Conservation (phyloP, 2,888 invertebrate species). For the Drosophila anomelani region DNA sequence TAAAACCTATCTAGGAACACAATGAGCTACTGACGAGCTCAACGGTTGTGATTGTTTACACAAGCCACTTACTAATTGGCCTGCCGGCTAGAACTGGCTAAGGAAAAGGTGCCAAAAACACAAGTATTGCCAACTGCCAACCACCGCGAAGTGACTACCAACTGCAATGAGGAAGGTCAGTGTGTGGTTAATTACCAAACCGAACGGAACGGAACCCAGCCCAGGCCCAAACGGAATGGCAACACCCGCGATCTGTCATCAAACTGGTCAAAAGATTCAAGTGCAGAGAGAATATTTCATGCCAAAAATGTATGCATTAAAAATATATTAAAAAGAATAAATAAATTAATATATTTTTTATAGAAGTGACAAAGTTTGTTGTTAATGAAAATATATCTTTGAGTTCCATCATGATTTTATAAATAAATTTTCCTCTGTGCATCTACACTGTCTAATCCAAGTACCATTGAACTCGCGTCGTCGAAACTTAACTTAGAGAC, state of each 20-base stretch:
- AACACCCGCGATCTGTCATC: slow-evolving; percentile 34
- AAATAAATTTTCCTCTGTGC: slow-evolving; percentile 8
- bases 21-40: slow-evolving; percentile 47
- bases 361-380: no score
- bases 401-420: no score
- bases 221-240: slow-evolving; percentile 29
- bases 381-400: no score
- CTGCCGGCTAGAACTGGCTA: slow-evolving; percentile 13
- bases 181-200: slow-evolving; percentile 70
- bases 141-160: slow-evolving; percentile 11
- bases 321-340: no score
- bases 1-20: slow-evolving; percentile 36
- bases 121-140: slow-evolving; percentile 21
- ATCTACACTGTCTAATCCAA: slow-evolving; percentile 41
- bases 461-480: slow-evolving; percentile 27
- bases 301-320: no score
- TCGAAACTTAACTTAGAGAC: slow-evolving; percentile 22
- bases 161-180: slow-evolving; percentile 61
- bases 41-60: slow-evolving; percentile 54
- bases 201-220: slow-evolving; percentile 8
- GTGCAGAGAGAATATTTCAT: not conserved
- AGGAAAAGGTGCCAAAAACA: slow-evolving; percentile 48
- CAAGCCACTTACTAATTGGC: slow-evolving; percentile 29
- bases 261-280: slow-evolving; percentile 2
- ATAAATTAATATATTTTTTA: no score